Evolutionary conservation across 2,888 invertebrate species (phyloP).

Genomic region (Maniola hyperantus): DNA sequence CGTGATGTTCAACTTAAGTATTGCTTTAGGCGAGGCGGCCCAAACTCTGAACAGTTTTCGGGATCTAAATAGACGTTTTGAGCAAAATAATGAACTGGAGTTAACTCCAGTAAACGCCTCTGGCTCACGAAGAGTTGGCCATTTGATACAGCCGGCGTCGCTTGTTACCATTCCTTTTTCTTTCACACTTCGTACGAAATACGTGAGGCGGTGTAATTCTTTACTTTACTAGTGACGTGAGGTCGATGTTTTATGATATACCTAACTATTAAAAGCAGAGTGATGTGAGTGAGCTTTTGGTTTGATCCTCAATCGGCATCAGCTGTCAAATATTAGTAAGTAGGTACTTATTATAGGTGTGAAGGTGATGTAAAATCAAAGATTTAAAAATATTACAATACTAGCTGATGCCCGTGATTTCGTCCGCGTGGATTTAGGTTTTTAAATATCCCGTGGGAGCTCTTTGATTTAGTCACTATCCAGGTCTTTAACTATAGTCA

Average conservation of each 20-base stretch:
- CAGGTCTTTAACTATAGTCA: too few species aligned
- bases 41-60: slow-evolving; percentile 26
- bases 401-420: too few species aligned
- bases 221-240: slow-evolving; percentile 7
- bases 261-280: too few species aligned
- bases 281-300: too few species aligned
- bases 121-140: slow-evolving; percentile 64
- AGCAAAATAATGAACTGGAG: slow-evolving; percentile 71
- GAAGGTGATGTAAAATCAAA: too few species aligned
- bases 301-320: too few species aligned
- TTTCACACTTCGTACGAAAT: slow-evolving; percentile 24
- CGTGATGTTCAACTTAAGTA: slow-evolving; percentile 19
- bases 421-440: too few species aligned
- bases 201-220: slow-evolving; percentile 13
- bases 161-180: slow-evolving; percentile 34
- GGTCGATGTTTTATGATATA: background rate
- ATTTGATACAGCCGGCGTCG: slow-evolving; percentile 73
- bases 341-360: too few species aligned
- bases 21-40: slow-evolving; percentile 17
- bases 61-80: slow-evolving; percentile 48
- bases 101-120: slow-evolving; percentile 64
- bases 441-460: too few species aligned
- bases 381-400: too few species aligned
- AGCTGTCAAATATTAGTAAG: too few species aligned
- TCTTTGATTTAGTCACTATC: too few species aligned